Evolutionary conservation across 2,113 vertebrate genomes (phyloP), one percentile per base, ranked within the genome.

Genomic region (Lophotis ruficrista): DNA sequence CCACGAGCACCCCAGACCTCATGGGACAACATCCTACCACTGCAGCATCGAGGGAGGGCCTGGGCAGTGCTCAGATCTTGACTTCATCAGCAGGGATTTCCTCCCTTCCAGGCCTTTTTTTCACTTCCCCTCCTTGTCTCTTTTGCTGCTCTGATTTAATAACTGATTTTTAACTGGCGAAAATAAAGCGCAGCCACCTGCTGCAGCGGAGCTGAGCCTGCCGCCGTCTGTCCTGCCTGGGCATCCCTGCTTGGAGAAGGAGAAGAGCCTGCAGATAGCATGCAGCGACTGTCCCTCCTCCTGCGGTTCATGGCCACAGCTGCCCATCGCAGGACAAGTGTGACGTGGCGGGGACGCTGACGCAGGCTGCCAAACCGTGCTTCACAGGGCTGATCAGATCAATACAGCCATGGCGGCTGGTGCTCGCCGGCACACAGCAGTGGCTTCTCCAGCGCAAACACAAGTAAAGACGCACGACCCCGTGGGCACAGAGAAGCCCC

Each of bases 301-400:
- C 53, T 3, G 7, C 1, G 1, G n/a, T 19, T 25, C 41, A 38
- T 3, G 2, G 57, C 33, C 30, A 0, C 51, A 66, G 75, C 35
- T 45, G 66, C 50, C 50, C 73, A 57, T 7, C 68, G 15, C 20
- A 16, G 72, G 21, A 37, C 9, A 14, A 2, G 33, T 25, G 41
- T 38, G 4, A 31, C 14, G 0, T 9, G 30, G 23, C 6, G 3
- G 69, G 48, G 64, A 78, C 58, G 22, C 64, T 5, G 41, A 4
- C 43, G 33, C 41, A n/a, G 64, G 27, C n/a, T 64, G 83, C 79
- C 79, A 50, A 54, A 14, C 53, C 48, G 1, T 14, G 48, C 62
- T 70, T 27, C 43, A 43, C 1, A 0, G 37, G 56, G 31, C 48
- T 71, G 33, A 48, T 71, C 6, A 31, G 24, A 38, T 13, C 60